phyloP scores from a whole-genome alignment of 2,888 invertebrate genomes.

The Ichneumoninae sp. region DNA sequence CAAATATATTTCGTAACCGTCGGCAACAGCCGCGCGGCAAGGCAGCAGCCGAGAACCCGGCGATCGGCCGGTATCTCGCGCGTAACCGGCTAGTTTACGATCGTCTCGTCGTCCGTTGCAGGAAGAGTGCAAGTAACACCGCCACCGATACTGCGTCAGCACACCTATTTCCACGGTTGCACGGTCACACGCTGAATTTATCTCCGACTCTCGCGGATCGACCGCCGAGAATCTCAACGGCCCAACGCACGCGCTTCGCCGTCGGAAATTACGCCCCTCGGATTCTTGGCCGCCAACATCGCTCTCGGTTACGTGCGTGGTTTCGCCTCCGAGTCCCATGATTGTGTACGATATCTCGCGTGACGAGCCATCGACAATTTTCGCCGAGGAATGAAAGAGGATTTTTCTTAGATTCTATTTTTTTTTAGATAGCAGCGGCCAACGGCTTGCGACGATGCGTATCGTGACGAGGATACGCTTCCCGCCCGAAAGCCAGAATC shows the following conservation, averaged over 20 bases:
- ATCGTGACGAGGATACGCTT: constrained; percentile 35
- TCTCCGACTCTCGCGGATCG: constrained; percentile 18
- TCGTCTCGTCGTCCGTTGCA: constrained; percentile 72
- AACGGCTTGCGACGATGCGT: constrained; percentile 16
- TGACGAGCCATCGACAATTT: constrained; percentile 44
- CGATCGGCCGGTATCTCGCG: constrained; percentile 47
- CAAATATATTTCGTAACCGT: constrained; percentile 64
- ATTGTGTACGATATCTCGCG: constrained; percentile 42
- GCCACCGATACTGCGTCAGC: constrained; percentile 31
- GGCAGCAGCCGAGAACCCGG: constrained; percentile 13
- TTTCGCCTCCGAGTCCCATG: constrained; percentile 53
- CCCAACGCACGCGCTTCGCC: not conserved
- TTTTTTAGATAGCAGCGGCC: not conserved
- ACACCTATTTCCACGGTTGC: not conserved
- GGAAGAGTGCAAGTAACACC: constrained; percentile 62
- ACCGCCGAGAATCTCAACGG: not conserved
- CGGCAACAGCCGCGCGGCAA: constrained; percentile 3
- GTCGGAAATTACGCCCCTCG: not conserved
- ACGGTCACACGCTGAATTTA: not conserved
- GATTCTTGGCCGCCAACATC: not conserved
- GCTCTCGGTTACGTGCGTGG: constrained; percentile 53
- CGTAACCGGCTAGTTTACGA: constrained; percentile 69
- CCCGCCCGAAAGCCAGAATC: not conserved
- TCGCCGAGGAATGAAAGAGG: constrained; percentile 28
- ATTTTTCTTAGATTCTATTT: constrained; percentile 42